Conservation (phyloP, 1,140 invertebrate species). For the Asbolus verrucosus region DNA sequence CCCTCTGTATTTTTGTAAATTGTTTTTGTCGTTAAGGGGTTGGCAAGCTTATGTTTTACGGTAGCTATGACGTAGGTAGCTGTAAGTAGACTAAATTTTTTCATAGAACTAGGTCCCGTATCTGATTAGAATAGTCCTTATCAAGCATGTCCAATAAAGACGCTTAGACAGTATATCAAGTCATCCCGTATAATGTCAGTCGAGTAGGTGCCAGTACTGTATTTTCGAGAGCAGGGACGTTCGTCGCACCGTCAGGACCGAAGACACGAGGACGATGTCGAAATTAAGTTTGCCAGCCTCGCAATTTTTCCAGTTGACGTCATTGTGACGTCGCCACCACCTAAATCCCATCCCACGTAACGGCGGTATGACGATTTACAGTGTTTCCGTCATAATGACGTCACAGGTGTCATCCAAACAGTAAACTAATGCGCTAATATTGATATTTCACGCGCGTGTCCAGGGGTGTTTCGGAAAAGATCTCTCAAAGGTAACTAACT, state of each 20-base stretch:
- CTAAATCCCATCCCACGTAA: slow-evolving; percentile 28
- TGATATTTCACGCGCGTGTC: slow-evolving; percentile 65
- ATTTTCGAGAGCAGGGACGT: too few species aligned
- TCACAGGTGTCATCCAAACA: slow-evolving; percentile 50
- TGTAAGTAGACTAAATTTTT: slow-evolving; percentile 40
- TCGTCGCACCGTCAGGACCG: too few species aligned
- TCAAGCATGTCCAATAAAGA: slow-evolving; percentile 47
- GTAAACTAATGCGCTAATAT: slow-evolving; percentile 70
- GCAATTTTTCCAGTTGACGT: slow-evolving; percentile 57
- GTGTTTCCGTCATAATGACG: slow-evolving; percentile 47
- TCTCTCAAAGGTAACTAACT: slow-evolving; percentile 86
- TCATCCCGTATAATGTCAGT: slow-evolving; percentile 14
- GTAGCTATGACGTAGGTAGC: slow-evolving; percentile 50
- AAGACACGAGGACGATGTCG: slow-evolving; percentile 22
- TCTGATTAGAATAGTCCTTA: slow-evolving; percentile 43
- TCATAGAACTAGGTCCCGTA: slow-evolving; percentile 27
- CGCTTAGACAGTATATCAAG: slow-evolving; percentile 44
- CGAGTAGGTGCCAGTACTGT: too few species aligned
- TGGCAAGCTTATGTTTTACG: slow-evolving; percentile 63
- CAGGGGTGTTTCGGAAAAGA: slow-evolving; percentile 93
- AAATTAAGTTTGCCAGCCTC: slow-evolving; percentile 65
- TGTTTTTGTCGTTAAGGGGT: slow-evolving; percentile 63
- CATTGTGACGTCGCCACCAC: slow-evolving; percentile 53
- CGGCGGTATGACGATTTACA: slow-evolving; percentile 19
- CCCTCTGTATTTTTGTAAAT: slow-evolving; percentile 57